phyloP scores from a whole-genome alignment of 2,113 vertebrate species.

The human (Homo sapiens) region GRCh38 chr9:100093501-100094000 shows the following conservation, averaged over 20 bases:
- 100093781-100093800: not conserved
- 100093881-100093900: not conserved
- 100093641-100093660: no score
- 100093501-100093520: no score
- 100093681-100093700: not conserved
- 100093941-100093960: not conserved
- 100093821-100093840: not conserved
- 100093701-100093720: not conserved
- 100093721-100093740: not conserved
- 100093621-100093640: no score
- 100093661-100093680: not conserved
- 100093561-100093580: no score
- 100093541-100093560: no score
- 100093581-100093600: no score
- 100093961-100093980: not conserved
- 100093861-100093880: not conserved
- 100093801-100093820: constrained; percentile 30
- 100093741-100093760: constrained; percentile 10
- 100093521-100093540: no score
- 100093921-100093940: not conserved
- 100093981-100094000: constrained; percentile 12
- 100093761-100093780: not conserved
- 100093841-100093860: not conserved
- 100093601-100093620: no score
- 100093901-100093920: not conserved